Conservation (phyloP, 2,888 invertebrate species). For the Agelastica alni region DNA sequence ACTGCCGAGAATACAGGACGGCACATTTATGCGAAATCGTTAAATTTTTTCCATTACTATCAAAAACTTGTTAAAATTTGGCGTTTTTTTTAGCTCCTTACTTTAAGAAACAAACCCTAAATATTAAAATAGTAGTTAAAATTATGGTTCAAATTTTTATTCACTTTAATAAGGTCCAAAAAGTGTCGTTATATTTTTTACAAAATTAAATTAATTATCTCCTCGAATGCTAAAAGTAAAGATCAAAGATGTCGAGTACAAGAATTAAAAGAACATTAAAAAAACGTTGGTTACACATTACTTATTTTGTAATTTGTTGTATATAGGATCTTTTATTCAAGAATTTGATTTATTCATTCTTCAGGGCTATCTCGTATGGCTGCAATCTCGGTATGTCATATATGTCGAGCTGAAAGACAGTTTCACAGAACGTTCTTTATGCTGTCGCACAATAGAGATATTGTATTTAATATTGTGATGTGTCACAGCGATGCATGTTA, state of each 20-base stretch:
- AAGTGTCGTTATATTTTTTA: too few species aligned
- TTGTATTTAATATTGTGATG: slow-evolving; percentile 48
- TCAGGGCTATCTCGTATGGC: slow-evolving; percentile 43
- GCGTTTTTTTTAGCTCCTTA: too few species aligned
- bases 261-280: not conserved
- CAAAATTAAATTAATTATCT: too few species aligned
- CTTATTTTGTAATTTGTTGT: slow-evolving; percentile 21
- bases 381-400: slow-evolving; percentile 44
- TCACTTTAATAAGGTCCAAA: too few species aligned
- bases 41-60: too few species aligned
- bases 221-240: too few species aligned
- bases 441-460: slow-evolving; percentile 45
- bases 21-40: too few species aligned
- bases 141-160: too few species aligned
- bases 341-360: slow-evolving; percentile 33
- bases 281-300: slow-evolving; percentile 10
- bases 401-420: slow-evolving; percentile 40
- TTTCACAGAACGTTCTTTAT: slow-evolving; percentile 47
- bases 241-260: not conserved
- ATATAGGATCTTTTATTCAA: slow-evolving; percentile 21
- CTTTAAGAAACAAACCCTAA: too few species aligned
- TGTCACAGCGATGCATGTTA: slow-evolving; percentile 46
- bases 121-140: too few species aligned
- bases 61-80: too few species aligned
- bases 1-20: too few species aligned